Evolutionary conservation across 2,797 vertebrate genomes (phyloP), one percentile per base, ranked within the genome.

Genomic region (Echeneis naucrates): DNA sequence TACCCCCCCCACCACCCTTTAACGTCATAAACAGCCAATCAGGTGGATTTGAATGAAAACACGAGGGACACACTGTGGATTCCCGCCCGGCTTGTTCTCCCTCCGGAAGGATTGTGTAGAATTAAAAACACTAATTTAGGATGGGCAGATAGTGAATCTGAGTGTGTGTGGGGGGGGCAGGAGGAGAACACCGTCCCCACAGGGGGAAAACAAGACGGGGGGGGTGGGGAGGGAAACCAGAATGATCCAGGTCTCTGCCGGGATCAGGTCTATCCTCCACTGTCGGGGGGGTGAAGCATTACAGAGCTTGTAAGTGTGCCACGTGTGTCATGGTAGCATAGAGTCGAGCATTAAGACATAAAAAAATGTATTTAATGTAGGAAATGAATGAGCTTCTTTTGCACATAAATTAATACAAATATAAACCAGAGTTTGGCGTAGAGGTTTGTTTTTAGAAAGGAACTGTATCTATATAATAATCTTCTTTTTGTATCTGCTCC

Each of bases 361-460:
- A 60, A 47, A 47, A 75, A 65, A 62, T 45, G 37, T 83, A 78
- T 87, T 79, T 82, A 85, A 82, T 54, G 89, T 90, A 66, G 47
- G 73, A 84, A 77, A 87, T 59, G 65, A 87, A 88, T 53, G 72
- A 87, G 89, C 89, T 91, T 90, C 82, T 90, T 92, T 93, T 93
- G 92, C 92, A 93, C 90, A 93, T 83, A 75, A 86, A 87, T 90
- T 79, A 86, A 86, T 76, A 72, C 23, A 37, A 84, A 80, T 72
- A 77, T 71, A 16, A 72, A 66, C 58, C 77, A 44, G 55, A 82
- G 76, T 85, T 85, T 71, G 61, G 77, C 79, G 47, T 82, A 80
- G 54, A 80, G 21, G 17, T 71, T 73, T 71, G 68, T 78, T 78
- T 83, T 74, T 81, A 66, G 57, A 38, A 59, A 27, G 68, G 68